Evolutionary conservation across 2,888 invertebrate genomes (phyloP).

Genomic region (Caenorhabditis sp.): DNA sequence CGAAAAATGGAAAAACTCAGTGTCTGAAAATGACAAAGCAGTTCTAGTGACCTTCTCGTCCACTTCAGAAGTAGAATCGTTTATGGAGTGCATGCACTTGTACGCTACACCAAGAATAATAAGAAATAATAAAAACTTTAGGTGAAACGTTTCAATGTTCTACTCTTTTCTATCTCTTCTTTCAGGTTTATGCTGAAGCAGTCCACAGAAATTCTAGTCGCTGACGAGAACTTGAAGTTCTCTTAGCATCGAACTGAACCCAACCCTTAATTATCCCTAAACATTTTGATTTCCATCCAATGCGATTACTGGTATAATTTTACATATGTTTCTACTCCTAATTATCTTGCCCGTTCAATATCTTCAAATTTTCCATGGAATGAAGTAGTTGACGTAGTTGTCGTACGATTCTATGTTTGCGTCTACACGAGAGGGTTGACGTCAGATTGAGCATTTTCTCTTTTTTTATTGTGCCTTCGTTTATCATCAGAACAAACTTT

Average conservation of each 20-base stretch:
- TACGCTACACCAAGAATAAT: slow-evolving; percentile 41
- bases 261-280: too few species aligned
- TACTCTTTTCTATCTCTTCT: not conserved
- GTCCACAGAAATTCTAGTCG: slow-evolving; percentile 13
- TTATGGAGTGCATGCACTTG: slow-evolving; percentile 32
- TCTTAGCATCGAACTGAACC: too few species aligned
- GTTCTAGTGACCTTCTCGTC: slow-evolving; percentile 19
- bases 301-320: too few species aligned
- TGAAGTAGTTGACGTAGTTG: too few species aligned
- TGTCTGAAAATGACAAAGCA: not conserved
- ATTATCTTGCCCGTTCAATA: too few species aligned
- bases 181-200: slow-evolving; percentile 7
- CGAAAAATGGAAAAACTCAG: slow-evolving; percentile 11
- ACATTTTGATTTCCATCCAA: too few species aligned
- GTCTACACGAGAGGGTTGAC: too few species aligned
- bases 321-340: too few species aligned
- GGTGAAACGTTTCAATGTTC: slow-evolving; percentile 1
- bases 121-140: slow-evolving; percentile 34
- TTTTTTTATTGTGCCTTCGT: too few species aligned
- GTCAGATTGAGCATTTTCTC: not conserved
- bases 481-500: not conserved
- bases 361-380: too few species aligned
- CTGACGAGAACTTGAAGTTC: slow-evolving; percentile 11
- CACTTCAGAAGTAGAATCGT: slow-evolving; percentile 18
- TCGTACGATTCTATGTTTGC: not conserved